A percentile compares a stretch with the other conserved stretches of the same genome.
Evolutionary conservation across 2,113 vertebrate species (phyloP).

Genomic region (Saccopteryx leptura): DNA sequence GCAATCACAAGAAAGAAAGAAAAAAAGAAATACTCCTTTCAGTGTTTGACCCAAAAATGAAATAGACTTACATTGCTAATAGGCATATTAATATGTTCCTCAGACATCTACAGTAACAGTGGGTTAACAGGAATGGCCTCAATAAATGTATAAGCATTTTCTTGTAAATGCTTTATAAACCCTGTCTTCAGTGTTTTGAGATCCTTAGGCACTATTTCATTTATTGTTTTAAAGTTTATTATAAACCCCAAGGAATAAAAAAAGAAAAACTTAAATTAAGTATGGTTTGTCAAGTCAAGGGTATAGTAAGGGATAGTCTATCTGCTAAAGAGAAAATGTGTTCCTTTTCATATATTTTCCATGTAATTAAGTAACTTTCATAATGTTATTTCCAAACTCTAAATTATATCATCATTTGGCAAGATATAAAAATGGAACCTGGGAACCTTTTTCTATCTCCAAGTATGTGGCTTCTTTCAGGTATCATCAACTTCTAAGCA

Average conservation of each 20-base stretch:
- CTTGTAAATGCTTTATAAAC: conserved; percentile 74
- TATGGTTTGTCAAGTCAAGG: conserved; percentile 84
- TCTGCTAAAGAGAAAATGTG: conserved; percentile 69
- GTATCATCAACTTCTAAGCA: conserved; percentile 34
- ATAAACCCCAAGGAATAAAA: conserved; percentile 52
- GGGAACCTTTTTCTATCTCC: conserved; percentile 15
- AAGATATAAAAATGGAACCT: conserved; percentile 34
- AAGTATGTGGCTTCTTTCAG: conserved; percentile 12
- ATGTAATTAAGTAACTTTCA: conserved; percentile 71
- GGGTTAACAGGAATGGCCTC: conserved; percentile 60
- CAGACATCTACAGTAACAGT: conserved; percentile 51
- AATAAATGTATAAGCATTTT: conserved; percentile 56
- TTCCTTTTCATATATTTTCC: conserved; percentile 21
- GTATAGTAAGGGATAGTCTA: conserved; percentile 4
- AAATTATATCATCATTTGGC: conserved; percentile 30
- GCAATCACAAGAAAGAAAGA: conserved; percentile 46
- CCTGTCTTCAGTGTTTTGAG: conserved; percentile 55
- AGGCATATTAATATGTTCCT: conserved; percentile 63
- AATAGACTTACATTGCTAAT: conserved; percentile 57
- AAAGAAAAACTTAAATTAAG: conserved; percentile 78
- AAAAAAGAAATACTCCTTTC: conserved; percentile 75
- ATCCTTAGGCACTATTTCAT: conserved; percentile 64
- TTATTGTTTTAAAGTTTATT: conserved; percentile 74
- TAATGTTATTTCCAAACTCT: background rate
- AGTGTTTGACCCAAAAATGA: conserved; percentile 77